Base-by-base conservation (phyloP, 2,113 vertebrate genomes). In the Scopus umbretta region DNA sequence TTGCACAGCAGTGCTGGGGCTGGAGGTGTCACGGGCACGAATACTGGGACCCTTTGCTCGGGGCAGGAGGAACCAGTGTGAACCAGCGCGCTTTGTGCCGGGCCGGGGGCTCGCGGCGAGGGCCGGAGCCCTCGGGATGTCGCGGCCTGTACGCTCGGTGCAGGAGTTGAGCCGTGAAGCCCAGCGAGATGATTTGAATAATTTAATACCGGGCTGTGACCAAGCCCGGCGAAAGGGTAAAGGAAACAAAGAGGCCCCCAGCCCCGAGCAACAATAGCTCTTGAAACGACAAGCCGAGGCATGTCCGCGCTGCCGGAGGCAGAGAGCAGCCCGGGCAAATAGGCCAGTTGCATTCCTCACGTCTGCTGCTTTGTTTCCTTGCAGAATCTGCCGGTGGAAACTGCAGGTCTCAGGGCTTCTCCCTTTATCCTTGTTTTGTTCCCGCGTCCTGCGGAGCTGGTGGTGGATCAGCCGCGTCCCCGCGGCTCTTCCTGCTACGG, bases 231-330 rank as follows among this genome's bases (percentile, higher is more conserved):
- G 59, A 95, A 86, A 91, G 96, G 91, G 91, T 91, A 95, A 94
- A 94, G 93, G 96, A 94, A 92, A 92, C 96, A 95, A 92, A 96
- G 96, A 96, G 94, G 95, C 92, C 96, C 96, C 95, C 94, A 90
- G 93, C 89, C 96, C 94, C 76, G 65, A 97, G 86, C 92, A 94
- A 97, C 94, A 96, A 94, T 88, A 92, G 93, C 92, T 95, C 90
- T 88, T 73, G 94, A 62, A 95, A 72, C 67, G 79, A 91, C 96
- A 97, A 90, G 97, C 92, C 8, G 56, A 90, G 93, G 82, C 97
- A 90, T 56, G 92, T 97, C 94, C 68, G 38, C 23, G 61, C 80
- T 32, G 93, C 94, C 93, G 38, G 61, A 90, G 96, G 96, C 96
- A 72, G 29, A 68, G 91, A 74, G 67, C 92, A 81, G 94, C 89